Percentiles rank a stretch among this genome's conserved stretches.
Evolutionary conservation across 2,113 vertebrate species (phyloP).

Genomic region (Antennarius striatus): DNA sequence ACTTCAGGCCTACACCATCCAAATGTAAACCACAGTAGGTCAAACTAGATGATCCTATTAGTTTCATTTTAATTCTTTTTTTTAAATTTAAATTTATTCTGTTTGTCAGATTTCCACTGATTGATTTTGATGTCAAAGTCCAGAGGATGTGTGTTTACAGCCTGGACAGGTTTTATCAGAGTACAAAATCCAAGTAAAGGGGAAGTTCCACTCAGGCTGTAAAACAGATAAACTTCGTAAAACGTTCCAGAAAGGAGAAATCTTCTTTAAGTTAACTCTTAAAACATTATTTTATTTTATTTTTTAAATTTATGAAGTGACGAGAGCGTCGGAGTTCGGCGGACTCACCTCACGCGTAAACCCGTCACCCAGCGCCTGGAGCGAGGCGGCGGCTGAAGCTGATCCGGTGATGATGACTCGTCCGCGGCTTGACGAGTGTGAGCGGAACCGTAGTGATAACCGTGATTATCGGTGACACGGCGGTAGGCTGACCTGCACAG

Average conservation of each 20-base stretch:
- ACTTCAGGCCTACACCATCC: background rate
- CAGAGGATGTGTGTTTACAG: background rate
- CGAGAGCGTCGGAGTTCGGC: background rate
- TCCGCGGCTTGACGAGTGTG: constrained; percentile 43
- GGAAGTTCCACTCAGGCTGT: constrained; percentile 1
- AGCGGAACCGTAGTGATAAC: constrained; percentile 39
- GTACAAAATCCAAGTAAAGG: background rate
- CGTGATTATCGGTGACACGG: constrained; percentile 53
- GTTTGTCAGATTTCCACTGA: background rate
- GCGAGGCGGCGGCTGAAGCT: constrained; percentile 27
- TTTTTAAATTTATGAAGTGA: no score
- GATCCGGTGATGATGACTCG: constrained; percentile 40
- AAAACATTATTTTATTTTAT: no score
- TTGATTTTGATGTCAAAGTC: constrained; percentile 11
- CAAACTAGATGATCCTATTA: background rate
- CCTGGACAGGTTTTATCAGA: background rate
- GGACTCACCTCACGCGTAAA: constrained; percentile 54
- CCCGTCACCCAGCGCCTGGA: constrained; percentile 33
- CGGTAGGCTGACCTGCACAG: constrained; percentile 44
- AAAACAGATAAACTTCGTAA: background rate
- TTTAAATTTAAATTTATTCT: no score
- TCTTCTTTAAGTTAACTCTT: constrained; percentile 17
- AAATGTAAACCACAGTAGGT: background rate
- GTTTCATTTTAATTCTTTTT: background rate
- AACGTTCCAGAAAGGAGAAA: constrained; percentile 18